Conservation (phyloP, 2,888 invertebrate species). For the Leistus spinibarbis region DNA sequence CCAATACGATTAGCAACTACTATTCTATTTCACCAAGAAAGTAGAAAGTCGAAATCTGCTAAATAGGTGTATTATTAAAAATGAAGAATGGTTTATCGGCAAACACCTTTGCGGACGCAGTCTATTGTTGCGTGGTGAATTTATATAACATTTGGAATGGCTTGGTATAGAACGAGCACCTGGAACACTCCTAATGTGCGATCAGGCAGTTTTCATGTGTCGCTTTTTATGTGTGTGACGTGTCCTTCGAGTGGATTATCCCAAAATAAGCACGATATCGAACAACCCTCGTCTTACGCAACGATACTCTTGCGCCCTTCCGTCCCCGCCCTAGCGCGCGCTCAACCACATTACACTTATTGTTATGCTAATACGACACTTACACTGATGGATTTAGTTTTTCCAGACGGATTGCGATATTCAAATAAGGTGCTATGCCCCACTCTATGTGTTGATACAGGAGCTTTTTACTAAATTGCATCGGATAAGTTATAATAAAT, state of each 20-base stretch:
- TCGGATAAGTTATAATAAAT: neutral
- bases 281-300: slow-evolving; percentile 1
- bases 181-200: neutral
- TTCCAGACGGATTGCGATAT: slow-evolving; percentile 37
- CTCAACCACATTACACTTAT: slow-evolving; percentile 19
- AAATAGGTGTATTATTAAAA: slow-evolving; percentile 30
- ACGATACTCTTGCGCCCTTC: neutral
- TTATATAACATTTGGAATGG: neutral
- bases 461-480: slow-evolving; percentile 33
- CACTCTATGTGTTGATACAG: neutral
- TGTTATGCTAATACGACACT: slow-evolving; percentile 37
- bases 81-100: slow-evolving; percentile 35
- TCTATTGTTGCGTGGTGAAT: neutral
- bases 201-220: neutral
- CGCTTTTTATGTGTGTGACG: neutral
- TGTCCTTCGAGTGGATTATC: neutral
- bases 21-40: neutral
- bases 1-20: neutral
- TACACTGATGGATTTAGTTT: slow-evolving; percentile 38
- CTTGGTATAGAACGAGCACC: neutral
- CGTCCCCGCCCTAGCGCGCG: neutral
- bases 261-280: neutral
- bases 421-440: slow-evolving; percentile 23
- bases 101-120: slow-evolving; percentile 32
- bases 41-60: neutral